Evolutionary conservation across 2,113 vertebrate genomes (phyloP), one percentile per base, ranked within the genome.

Genomic region (Sinocyclocheilus rhinocerous): DNA sequence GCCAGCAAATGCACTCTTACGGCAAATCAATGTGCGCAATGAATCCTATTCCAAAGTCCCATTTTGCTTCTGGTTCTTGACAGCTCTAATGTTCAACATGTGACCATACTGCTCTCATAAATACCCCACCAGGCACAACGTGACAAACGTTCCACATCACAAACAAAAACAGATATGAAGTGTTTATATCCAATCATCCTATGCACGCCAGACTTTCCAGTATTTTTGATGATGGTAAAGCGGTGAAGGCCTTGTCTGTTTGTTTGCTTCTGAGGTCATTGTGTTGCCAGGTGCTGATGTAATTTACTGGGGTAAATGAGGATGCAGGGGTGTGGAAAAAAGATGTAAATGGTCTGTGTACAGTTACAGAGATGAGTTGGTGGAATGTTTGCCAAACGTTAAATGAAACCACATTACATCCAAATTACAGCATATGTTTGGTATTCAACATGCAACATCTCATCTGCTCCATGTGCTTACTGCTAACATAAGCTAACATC

Each of bases 351-450:
- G 67, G 33, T 73, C n/a, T 57, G 48, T 70, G 33, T 42, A 24
- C 7, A 59, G 36, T 72, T 70, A 72, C 1, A 48, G 24, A 72
- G 45, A 85, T 12, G 29, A n/a, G 24, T 87, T 52, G 52, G 29
- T 18, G 11, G 65, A 84, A 33, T 18, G n/a, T 22, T 81, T 13
- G 87, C 87, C 85, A 90, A 88, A 75, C 1, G 22, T 84, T 89
- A 89, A 90, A 24, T 1, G 86, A 81, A 22, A 90, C 42, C 89
- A 90, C 69, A 77, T 70, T 85, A 65, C 63, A 24, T 16, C 22
- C 86, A 86, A 91, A 92, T 65, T 87, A 76, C 70, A 83, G 81
- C 69, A n/a, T 55, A 87, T 89, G 57, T 61, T 48, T 81, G 48
- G 65, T 57, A 79, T 80, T 90, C 2, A 63, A 83, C 76, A 79